Evolutionary conservation across 2,888 invertebrate genomes (phyloP).

Genomic region (Agrenia bidenticulata): DNA sequence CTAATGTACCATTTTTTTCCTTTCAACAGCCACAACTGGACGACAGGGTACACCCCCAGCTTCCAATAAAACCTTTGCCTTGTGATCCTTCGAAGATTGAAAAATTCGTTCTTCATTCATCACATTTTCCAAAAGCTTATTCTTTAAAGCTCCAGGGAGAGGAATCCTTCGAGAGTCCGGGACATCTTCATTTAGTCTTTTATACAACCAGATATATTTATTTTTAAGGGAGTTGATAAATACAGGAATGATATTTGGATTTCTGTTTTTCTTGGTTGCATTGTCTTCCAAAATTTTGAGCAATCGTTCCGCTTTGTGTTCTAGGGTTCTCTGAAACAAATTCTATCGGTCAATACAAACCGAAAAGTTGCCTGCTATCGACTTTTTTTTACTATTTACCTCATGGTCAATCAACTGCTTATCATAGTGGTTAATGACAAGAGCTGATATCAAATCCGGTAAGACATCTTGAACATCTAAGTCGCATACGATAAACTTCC

Average conservation of each 20-base stretch:
- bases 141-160: neutral
- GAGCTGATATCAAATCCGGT: slow-evolving; percentile 59
- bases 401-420: slow-evolving; percentile 49
- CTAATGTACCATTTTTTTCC: no score
- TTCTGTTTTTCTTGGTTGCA: slow-evolving; percentile 16
- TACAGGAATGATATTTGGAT: slow-evolving; percentile 29
- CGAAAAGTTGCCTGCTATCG: neutral
- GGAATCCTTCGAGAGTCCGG: slow-evolving; percentile 30
- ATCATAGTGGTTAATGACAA: slow-evolving; percentile 56
- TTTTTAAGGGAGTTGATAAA: slow-evolving; percentile 45
- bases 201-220: slow-evolving; percentile 50
- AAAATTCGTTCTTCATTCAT: slow-evolving; percentile 15
- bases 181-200: slow-evolving; percentile 45
- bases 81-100: slow-evolving; percentile 9
- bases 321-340: slow-evolving; percentile 32
- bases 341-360: neutral
- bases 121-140: slow-evolving; percentile 12
- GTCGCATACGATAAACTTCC: slow-evolving; percentile 59
- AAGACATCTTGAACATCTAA: slow-evolving; percentile 60
- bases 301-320: slow-evolving; percentile 39
- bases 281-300: slow-evolving; percentile 38
- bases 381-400: slow-evolving; percentile 29
- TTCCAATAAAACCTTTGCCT: slow-evolving; percentile 33
- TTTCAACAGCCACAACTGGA: slow-evolving; percentile 40
- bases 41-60: slow-evolving; percentile 48